Evolutionary conservation across 2,888 invertebrate genomes (phyloP).

Genomic region (Cantharis rustica): DNA sequence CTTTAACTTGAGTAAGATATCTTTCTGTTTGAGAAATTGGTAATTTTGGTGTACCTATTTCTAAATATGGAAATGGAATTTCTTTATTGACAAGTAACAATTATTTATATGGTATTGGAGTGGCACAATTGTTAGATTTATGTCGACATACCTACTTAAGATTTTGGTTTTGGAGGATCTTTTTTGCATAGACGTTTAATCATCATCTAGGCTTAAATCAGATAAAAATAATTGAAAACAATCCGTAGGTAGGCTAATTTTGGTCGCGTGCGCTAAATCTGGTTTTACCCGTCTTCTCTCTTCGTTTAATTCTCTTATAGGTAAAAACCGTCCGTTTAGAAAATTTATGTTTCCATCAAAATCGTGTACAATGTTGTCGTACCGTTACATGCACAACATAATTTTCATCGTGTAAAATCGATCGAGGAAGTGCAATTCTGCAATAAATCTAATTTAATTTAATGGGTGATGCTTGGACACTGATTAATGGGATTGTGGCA

Average conservation of each 20-base stretch:
- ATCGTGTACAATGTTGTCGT: background rate
- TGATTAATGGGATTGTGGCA: background rate
- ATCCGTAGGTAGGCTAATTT: background rate
- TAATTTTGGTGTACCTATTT: background rate
- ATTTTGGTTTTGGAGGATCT: background rate
- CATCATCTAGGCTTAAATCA: background rate
- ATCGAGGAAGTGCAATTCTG: background rate
- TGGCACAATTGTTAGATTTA: background rate
- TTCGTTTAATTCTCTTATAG: background rate
- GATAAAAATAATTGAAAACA: background rate
- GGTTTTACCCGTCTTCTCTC: background rate
- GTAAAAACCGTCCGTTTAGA: background rate
- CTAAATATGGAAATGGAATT: background rate
- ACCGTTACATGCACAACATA: background rate
- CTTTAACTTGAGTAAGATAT: background rate
- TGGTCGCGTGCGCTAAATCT: background rate
- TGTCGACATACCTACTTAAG: background rate
- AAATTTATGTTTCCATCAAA: background rate
- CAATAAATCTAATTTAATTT: background rate
- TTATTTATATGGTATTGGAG: background rate
- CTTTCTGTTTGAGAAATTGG: background rate
- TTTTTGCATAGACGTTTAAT: background rate
- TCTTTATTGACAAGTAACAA: background rate
- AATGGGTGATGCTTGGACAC: background rate
- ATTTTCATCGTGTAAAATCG: background rate